These are phyloP conservation scores for Acanthosepion esculentum DNA, from an alignment of 2,888 invertebrate genomes.

Conservation along the genomic window DNA sequence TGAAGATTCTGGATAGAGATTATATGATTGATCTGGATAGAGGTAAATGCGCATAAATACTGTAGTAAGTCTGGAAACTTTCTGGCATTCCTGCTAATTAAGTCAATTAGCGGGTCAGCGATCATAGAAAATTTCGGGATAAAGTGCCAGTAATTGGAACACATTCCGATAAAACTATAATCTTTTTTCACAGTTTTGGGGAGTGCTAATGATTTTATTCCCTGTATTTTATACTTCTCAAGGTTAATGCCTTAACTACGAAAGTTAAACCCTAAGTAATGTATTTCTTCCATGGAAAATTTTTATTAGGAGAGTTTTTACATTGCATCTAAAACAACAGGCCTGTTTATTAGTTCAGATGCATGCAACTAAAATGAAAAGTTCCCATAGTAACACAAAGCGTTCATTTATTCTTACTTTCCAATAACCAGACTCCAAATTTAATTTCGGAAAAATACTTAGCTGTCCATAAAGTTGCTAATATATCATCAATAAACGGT, in stretches of 20 bases:
- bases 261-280: not conserved
- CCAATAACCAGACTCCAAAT: no score
- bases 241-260: not conserved
- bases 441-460: no score
- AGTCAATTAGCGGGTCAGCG: not conserved
- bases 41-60: not conserved
- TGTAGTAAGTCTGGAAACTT: not conserved
- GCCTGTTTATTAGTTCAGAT: no score
- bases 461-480: no score
- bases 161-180: not conserved
- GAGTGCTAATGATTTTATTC: not conserved
- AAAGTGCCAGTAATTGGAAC: not conserved
- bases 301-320: no score
- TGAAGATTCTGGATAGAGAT: no score
- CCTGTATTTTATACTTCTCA: not conserved
- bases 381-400: no score
- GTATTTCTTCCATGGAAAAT: not conserved
- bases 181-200: not conserved
- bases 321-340: no score
- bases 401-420: no score
- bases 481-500: no score
- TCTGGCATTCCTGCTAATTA: not conserved
- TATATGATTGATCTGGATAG: not conserved
- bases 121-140: not conserved
- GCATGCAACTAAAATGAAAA: no score